phyloP scores from a whole-genome alignment of 2,888 invertebrate species.

The Cecidostiba fungosa region DNA sequence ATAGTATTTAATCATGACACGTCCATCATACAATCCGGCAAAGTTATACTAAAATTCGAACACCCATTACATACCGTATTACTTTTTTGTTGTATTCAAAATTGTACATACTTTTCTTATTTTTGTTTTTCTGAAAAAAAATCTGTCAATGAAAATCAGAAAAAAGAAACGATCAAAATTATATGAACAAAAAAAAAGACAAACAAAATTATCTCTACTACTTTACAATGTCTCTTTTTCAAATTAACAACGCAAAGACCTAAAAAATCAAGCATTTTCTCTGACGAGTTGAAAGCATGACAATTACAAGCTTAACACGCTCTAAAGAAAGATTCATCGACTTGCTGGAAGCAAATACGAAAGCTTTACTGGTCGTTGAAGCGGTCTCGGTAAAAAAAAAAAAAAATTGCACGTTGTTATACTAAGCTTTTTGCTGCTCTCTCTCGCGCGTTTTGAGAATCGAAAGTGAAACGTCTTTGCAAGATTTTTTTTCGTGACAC shows the following conservation, averaged over 20 bases:
- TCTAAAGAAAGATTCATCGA: slow-evolving; percentile 70
- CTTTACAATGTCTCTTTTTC: neutral
- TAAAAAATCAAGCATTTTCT: slow-evolving; percentile 31
- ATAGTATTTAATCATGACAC: slow-evolving; percentile 33
- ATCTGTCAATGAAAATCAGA: neutral
- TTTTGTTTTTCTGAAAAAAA: slow-evolving; percentile 10
- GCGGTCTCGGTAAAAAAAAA: neutral
- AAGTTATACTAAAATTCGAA: slow-evolving; percentile 7
- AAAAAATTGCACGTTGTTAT: neutral
- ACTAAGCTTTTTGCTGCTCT: neutral
- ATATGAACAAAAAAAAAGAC: neutral
- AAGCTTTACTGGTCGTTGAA: slow-evolving; percentile 1
- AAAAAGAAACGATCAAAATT: neutral
- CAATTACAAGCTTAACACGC: slow-evolving; percentile 43
- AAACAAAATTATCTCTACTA: neutral
- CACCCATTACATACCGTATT: neutral
- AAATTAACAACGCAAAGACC: slow-evolving; percentile 12
- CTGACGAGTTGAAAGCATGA: slow-evolving; percentile 26
- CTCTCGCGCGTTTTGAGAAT: neutral
- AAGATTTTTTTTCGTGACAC: neutral
- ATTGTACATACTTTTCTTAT: neutral
- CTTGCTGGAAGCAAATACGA: slow-evolving; percentile 66
- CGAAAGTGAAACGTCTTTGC: neutral
- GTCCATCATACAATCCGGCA: slow-evolving; percentile 20
- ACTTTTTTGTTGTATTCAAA: neutral